Conservation (phyloP, 2,113 vertebrate genomes). For the Proterorhinus semilunaris region DNA sequence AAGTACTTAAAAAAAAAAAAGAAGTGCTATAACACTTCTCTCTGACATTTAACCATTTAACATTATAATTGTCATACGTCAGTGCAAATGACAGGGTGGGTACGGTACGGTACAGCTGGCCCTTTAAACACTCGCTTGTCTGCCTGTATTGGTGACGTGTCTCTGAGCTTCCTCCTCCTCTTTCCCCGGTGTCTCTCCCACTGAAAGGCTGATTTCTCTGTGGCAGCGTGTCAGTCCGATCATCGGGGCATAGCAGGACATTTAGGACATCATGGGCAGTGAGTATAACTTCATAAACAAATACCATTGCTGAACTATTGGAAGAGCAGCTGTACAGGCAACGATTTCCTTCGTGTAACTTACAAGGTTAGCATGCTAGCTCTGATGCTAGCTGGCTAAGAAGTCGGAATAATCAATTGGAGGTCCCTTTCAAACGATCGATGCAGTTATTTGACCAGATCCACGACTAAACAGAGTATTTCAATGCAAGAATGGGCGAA, state of each 20-base stretch:
- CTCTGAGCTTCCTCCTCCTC: slow-evolving; percentile 34
- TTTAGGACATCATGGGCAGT: slow-evolving; percentile 71
- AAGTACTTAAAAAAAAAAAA: too few relatives aligned
- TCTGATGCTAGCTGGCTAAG: slow-evolving; percentile 21
- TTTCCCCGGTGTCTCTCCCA: slow-evolving; percentile 16
- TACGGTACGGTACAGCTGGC: neutral
- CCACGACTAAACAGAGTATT: neutral
- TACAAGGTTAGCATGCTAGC: slow-evolving; percentile 40
- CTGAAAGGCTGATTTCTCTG: slow-evolving; percentile 11
- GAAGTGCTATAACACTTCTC: neutral
- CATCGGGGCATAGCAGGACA: slow-evolving; percentile 7
- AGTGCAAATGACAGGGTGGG: neutral
- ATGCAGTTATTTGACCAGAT: neutral
- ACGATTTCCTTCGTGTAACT: slow-evolving; percentile 19
- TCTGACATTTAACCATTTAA: neutral
- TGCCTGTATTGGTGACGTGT: slow-evolving; percentile 64
- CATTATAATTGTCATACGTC: neutral
- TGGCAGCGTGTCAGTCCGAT: slow-evolving; percentile 10
- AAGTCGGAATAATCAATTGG: neutral
- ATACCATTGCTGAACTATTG: neutral
- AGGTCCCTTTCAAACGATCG: neutral
- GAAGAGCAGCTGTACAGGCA: rapidly evolving
- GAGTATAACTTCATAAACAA: slow-evolving; percentile 44
- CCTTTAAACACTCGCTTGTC: slow-evolving; percentile 33
- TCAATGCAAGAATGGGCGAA: neutral